Percentiles rank a stretch among this genome's conserved stretches.
Evolutionary conservation across 2,113 vertebrate species (phyloP).

Genomic region (Meles meles): DNA sequence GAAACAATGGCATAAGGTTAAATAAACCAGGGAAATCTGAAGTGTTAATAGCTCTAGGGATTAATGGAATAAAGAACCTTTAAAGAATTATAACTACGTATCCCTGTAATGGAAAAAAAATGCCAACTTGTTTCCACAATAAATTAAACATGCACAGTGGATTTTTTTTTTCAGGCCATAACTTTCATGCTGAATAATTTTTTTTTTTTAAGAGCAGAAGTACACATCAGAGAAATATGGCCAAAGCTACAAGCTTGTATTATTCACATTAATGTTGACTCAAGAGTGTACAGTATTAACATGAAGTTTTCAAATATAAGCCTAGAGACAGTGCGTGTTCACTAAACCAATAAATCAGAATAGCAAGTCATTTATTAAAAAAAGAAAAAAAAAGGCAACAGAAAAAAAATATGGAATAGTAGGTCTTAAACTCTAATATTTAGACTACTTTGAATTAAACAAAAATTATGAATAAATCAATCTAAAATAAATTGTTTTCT

Average conservation of each 20-base stretch:
- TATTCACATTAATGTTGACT: neutral
- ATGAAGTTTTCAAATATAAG: neutral
- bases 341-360: neutral
- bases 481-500: neutral
- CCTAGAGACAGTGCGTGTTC: neutral
- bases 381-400: neutral
- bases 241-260: neutral
- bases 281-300: neutral
- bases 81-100: conserved; percentile 27
- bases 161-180: neutral
- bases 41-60: neutral
- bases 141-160: neutral
- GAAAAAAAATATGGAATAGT: neutral
- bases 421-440: neutral
- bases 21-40: neutral
- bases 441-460: neutral
- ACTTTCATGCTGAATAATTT: neutral
- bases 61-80: conserved; percentile 8
- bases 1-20: neutral
- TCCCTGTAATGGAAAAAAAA: neutral
- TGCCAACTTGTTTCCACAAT: neutral
- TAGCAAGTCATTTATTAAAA: neutral
- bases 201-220: neutral
- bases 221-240: neutral
- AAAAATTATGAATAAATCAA: neutral